Base-by-base conservation (phyloP, 2,797 vertebrate species). In the Fistularia commersonii region DNA sequence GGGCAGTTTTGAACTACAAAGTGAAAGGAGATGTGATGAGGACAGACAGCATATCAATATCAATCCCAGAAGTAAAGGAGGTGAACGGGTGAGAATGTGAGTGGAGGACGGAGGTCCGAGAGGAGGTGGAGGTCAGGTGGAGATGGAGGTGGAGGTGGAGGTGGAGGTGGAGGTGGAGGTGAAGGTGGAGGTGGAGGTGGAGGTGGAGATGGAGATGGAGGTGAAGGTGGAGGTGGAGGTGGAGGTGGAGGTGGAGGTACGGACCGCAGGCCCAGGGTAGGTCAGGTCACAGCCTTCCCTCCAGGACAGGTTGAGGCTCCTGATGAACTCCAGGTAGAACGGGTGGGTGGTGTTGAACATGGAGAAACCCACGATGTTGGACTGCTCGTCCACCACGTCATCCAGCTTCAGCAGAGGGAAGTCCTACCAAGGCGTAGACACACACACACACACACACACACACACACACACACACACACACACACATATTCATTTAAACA, bases 271-370 rank as follows among this genome's bases (percentile, higher is more conserved):
- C 39, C 87, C 87, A 0, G 87, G 88, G 66, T 89, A 90, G 1
- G 85, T 93, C 3, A 92, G 83, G 64, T 96, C 93, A 56, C 95
- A 97, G 64, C 92, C 94, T 72, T 97, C 95, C 42, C 92, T 88
- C 95, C 95, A 96, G 1, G 95, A 97, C 64, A 98, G 93, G 83
- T 97, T 97, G 78, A 97, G 93, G 84, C 94, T 96, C 8, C 94
- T 82, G 64, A 94, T 91, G 64, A 96, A 95, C 86, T 95, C 94
- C 40, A 91, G 75, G 66, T 93, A 96, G 86, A 96, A 95, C 15
- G 93, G 93, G 45, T 96, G 94, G 8, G 88, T 92, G 35, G 92
- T 93, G 89, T 95, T 94, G 57, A 95, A 94, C 93, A 97, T 93
- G 61, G 95, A 97, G 86, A 97, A 96, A 8, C 94, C 95, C 64